These are phyloP conservation scores for Hexactinellida sp. DNA, from an alignment of 37 sponge, comb jelly and placozoan genomes.

Conservation along the genomic window DNA sequence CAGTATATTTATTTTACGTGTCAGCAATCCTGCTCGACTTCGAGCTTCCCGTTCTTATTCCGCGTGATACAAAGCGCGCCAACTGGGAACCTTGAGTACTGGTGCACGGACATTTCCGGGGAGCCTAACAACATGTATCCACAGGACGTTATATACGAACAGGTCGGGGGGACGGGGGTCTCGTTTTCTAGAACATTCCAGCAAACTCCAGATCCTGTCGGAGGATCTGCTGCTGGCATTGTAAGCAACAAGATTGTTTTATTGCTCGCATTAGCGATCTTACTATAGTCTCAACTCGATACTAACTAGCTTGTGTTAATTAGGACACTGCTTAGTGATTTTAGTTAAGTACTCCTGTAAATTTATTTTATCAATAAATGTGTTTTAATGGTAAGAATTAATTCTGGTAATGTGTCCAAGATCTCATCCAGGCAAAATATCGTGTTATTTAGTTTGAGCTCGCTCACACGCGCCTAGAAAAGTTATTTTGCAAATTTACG, in stretches of 20 bases:
- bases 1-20: not conserved
- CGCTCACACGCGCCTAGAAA: too few relatives aligned
- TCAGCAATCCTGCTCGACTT: not conserved
- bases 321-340: too few relatives aligned
- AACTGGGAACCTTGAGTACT: not conserved
- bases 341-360: too few relatives aligned
- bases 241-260: not conserved
- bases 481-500: too few relatives aligned
- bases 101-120: not conserved
- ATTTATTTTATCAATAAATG: too few relatives aligned
- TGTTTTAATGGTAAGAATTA: too few relatives aligned
- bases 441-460: too few relatives aligned
- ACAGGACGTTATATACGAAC: not conserved
- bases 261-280: too few relatives aligned
- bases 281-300: too few relatives aligned
- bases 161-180: not conserved
- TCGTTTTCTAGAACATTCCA: not conserved
- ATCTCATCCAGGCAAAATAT: too few relatives aligned
- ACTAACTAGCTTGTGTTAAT: too few relatives aligned
- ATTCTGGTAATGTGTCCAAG: too few relatives aligned
- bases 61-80: not conserved
- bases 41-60: not conserved
- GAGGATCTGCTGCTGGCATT: not conserved
- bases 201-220: not conserved
- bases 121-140: not conserved